phyloP scores from a whole-genome alignment of 2,888 invertebrate genomes.

The Linnaemya vulpina region DNA sequence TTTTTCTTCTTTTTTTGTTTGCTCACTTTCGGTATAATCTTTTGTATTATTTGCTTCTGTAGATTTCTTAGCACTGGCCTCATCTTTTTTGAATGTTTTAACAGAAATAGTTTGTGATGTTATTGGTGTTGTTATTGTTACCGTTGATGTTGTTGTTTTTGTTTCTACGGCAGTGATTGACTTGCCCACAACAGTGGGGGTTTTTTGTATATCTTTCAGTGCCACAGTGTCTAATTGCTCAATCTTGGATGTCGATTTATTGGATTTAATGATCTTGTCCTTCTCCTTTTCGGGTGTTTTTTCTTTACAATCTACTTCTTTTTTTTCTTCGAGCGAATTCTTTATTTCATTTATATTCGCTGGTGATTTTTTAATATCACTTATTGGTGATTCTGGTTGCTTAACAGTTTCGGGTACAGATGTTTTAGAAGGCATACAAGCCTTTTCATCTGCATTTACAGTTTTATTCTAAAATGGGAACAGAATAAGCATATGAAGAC shows the following conservation, averaged over 20 bases:
- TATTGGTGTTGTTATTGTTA: conserved; percentile 26
- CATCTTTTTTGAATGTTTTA: conserved; percentile 41
- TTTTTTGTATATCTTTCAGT: conserved; percentile 34
- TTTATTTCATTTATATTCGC: conserved; percentile 29
- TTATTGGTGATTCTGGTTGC: background rate
- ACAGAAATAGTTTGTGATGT: background rate
- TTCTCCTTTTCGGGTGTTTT: conserved; percentile 48
- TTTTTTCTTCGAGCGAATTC: conserved; percentile 42
- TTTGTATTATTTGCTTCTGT: conserved; percentile 38
- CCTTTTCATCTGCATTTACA: conserved; percentile 23
- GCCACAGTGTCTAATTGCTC: conserved; percentile 24
- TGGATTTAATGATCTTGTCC: conserved; percentile 42
- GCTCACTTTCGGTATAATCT: conserved; percentile 31
- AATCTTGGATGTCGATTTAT: conserved; percentile 26
- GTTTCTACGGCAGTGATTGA: conserved; percentile 27
- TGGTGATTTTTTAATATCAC: conserved; percentile 33
- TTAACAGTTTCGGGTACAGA: conserved; percentile 9
- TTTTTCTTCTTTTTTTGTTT: conserved; percentile 45
- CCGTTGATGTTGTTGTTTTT: conserved; percentile 4
- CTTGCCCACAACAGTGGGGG: conserved; percentile 5
- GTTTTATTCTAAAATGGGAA: conserved; percentile 47
- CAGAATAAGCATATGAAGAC: no score
- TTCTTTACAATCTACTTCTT: conserved; percentile 50
- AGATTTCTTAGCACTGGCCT: conserved; percentile 17
- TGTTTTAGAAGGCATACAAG: background rate